Evolutionary conservation across 2,888 invertebrate genomes (phyloP).

Genomic region (Keiferia lycopersicella): DNA sequence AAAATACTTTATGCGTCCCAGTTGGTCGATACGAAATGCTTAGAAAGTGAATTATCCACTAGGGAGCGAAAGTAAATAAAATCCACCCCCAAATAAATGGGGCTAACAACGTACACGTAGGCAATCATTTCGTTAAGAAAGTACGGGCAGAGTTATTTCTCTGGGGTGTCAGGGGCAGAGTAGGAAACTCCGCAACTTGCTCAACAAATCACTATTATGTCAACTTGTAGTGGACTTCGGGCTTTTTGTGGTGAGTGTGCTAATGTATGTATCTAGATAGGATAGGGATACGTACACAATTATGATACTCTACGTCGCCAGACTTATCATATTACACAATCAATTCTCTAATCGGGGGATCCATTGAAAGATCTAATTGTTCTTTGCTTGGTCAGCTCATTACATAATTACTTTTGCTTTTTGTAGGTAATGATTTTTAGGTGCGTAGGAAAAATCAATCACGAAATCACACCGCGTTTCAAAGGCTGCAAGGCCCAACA

Average conservation of each 20-base stretch:
- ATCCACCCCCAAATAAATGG: constrained; percentile 74
- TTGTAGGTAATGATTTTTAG: no score
- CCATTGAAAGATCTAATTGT: no score
- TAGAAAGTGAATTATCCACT: constrained; percentile 77
- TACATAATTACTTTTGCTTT: no score
- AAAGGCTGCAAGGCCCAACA: no score
- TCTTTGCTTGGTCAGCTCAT: no score
- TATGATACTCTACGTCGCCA: no score
- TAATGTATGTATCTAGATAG: constrained; percentile 15
- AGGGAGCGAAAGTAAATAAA: constrained; percentile 74
- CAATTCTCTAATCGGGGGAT: no score
- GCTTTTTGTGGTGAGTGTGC: constrained; percentile 9
- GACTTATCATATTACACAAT: no score
- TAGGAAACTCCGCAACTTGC: constrained; percentile 51
- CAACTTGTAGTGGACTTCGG: constrained; percentile 56
- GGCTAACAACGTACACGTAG: constrained; percentile 76
- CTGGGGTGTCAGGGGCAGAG: constrained; percentile 53
- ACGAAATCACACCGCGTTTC: no score
- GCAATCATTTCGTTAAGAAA: constrained; percentile 80
- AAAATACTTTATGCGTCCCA: constrained; percentile 73
- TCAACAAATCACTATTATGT: constrained; percentile 71
- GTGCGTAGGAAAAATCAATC: no score
- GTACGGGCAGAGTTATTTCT: constrained; percentile 74
- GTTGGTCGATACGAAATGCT: constrained; percentile 72
- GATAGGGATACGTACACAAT: no score